phyloP scores from a whole-genome alignment of 2,888 invertebrate genomes.

The Dendrolimus pini region DNA sequence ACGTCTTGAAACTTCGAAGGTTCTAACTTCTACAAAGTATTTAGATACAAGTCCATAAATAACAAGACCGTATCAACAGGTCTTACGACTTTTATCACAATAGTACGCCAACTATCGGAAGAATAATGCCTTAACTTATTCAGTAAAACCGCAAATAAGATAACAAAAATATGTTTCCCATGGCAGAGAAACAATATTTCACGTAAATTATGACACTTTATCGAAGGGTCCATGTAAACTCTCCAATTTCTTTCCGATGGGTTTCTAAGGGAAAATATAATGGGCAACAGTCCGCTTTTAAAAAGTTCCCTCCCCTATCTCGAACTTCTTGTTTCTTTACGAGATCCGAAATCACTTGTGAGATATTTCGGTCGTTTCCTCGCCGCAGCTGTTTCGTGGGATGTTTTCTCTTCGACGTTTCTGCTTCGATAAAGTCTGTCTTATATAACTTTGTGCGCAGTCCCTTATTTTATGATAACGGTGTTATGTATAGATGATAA shows the following conservation, averaged over 20 bases:
- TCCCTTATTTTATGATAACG: background rate
- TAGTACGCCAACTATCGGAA: constrained; percentile 22
- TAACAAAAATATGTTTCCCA: constrained; percentile 46
- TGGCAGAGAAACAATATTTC: constrained; percentile 54
- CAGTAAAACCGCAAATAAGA: constrained; percentile 42
- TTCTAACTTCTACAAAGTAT: background rate
- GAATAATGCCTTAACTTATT: constrained; percentile 36
- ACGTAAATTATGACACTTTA: constrained; percentile 66
- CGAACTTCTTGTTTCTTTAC: constrained; percentile 50
- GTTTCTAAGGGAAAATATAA: constrained; percentile 55
- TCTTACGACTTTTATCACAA: constrained; percentile 24
- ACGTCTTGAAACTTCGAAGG: no score
- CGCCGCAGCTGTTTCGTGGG: constrained; percentile 38
- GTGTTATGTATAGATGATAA: no score
- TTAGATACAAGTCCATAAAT: constrained; percentile 11
- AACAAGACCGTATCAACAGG: constrained; percentile 41
- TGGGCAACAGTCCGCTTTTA: constrained; percentile 34
- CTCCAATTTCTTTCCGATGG: constrained; percentile 52
- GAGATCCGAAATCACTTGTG: constrained; percentile 54
- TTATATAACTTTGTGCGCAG: background rate
- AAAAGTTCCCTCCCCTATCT: constrained; percentile 38
- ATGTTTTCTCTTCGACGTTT: constrained; percentile 33
- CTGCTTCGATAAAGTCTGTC: background rate
- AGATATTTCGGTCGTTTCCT: constrained; percentile 43
- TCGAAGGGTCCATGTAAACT: constrained; percentile 63